A percentile compares a stretch with the other conserved stretches of the same genome.
phyloP scores from a whole-genome alignment of 1,140 invertebrate species.

The Microvelia longipes region DNA sequence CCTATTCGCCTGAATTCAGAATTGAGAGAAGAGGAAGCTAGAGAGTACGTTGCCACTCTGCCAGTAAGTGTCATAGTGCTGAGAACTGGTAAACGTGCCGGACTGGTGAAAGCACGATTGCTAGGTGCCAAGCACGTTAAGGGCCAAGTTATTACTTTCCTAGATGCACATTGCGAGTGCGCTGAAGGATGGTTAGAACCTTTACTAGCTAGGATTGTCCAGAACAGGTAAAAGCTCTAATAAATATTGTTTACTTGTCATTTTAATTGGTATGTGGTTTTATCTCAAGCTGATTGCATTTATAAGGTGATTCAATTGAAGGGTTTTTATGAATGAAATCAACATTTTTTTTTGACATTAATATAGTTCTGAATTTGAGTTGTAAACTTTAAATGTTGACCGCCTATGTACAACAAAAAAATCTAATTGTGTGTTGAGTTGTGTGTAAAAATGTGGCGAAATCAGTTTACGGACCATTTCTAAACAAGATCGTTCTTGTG shows the following conservation, averaged over 20 bases:
- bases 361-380: too few relatives aligned
- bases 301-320: too few relatives aligned
- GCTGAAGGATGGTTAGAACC: conserved; percentile 87
- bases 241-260: background rate
- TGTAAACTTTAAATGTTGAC: background rate
- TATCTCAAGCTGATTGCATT: too few relatives aligned
- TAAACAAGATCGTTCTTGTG: too few relatives aligned
- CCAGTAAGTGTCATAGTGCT: conserved; percentile 70
- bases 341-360: too few relatives aligned
- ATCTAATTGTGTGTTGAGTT: too few relatives aligned
- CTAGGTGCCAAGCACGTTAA: conserved; percentile 80
- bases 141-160: conserved; percentile 87
- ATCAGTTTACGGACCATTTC: too few relatives aligned
- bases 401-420: too few relatives aligned
- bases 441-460: too few relatives aligned
- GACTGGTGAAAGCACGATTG: conserved; percentile 80
- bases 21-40: conserved; percentile 62
- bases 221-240: conserved; percentile 44
- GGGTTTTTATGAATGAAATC: too few relatives aligned
- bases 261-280: too few relatives aligned
- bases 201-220: conserved; percentile 69
- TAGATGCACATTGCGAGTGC: conserved; percentile 92
- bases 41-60: conserved; percentile 72
- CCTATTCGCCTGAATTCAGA: too few relatives aligned
- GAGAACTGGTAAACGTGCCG: conserved; percentile 76